Conservation (phyloP, 2,113 vertebrate genomes). For the Petroica traversi region DNA sequence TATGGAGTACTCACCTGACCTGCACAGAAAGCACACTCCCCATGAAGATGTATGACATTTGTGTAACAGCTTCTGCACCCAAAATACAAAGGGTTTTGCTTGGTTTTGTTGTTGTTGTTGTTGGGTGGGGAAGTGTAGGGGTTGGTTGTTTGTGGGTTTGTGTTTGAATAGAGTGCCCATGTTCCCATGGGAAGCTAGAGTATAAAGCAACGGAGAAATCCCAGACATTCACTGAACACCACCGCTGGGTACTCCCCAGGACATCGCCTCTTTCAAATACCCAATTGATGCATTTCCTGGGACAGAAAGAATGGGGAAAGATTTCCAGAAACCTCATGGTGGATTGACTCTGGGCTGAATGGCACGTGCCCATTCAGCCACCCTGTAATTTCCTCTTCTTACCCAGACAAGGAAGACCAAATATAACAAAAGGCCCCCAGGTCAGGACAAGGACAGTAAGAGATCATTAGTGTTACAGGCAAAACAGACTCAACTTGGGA, state of each 20-base stretch:
- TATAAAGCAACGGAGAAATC: not conserved
- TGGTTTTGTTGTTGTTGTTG: not conserved
- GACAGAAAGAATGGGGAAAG: not conserved
- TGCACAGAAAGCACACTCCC: not conserved
- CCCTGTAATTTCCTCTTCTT: not conserved
- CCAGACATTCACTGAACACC: not conserved
- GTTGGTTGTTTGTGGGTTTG: not conserved
- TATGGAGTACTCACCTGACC: not conserved
- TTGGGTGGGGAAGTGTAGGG: rapidly evolving
- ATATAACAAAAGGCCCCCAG: not conserved
- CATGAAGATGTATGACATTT: not conserved
- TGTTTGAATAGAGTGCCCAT: not conserved
- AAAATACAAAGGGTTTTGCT: not conserved
- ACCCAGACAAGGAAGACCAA: not conserved
- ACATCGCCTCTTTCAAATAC: not conserved
- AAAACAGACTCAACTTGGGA: not conserved
- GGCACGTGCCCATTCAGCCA: not conserved
- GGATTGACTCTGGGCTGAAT: not conserved
- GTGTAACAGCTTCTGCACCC: not conserved
- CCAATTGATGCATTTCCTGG: not conserved
- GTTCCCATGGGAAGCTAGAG: not conserved
- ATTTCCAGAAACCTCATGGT: not conserved
- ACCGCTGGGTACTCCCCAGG: not conserved
- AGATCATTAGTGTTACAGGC: rapidly evolving
- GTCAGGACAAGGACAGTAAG: not conserved